Percentiles rank a stretch among this genome's conserved stretches.
Evolutionary conservation across 2,113 vertebrate genomes (phyloP).

Genomic region (Sturnira hondurensis): DNA sequence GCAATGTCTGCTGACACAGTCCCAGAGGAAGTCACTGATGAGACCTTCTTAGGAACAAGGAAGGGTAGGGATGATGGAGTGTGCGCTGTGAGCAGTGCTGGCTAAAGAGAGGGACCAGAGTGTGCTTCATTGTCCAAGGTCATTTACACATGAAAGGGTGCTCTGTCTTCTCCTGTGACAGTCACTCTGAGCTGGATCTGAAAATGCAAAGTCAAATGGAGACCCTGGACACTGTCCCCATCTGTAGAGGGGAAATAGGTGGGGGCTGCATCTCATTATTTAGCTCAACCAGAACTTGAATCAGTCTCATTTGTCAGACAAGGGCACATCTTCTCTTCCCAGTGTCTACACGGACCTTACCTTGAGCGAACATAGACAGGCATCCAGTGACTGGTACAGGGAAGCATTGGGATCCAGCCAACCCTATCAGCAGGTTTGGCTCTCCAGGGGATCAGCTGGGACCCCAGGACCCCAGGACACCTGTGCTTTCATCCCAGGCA

Average conservation of each 20-base stretch:
- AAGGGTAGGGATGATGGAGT: neutral
- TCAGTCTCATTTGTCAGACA: neutral
- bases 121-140: neutral
- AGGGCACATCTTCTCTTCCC: neutral
- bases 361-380: neutral
- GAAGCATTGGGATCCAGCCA: neutral
- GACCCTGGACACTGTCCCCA: neutral
- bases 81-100: neutral
- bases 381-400: too few species aligned
- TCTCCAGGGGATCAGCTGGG: neutral
- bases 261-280: rapidly evolving
- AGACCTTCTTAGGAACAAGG: neutral
- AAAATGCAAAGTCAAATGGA: neutral
- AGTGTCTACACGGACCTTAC: neutral
- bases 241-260: neutral
- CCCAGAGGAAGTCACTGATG: neutral
- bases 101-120: neutral
- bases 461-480: too few species aligned
- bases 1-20: neutral
- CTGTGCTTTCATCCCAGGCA: neutral
- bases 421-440: neutral
- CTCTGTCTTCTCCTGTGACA: neutral
- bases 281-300: neutral
- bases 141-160: neutral
- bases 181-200: neutral